phyloP scores from a whole-genome alignment of 2,888 invertebrate species.

The Myopa tessellatipennis region DNA sequence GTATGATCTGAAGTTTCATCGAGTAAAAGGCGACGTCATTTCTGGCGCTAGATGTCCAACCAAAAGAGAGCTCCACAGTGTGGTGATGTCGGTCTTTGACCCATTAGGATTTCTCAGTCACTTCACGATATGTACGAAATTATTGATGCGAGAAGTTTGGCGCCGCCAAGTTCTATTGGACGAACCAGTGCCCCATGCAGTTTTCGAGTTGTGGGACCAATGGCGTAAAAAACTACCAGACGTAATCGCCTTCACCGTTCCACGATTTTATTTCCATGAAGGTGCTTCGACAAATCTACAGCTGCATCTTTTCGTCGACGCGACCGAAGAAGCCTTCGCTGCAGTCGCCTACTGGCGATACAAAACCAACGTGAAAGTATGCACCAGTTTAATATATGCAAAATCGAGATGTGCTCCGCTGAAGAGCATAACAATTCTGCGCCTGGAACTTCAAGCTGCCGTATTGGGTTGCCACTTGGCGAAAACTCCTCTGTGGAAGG shows the following conservation, averaged over 20 bases:
- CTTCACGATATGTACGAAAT: constrained; percentile 32
- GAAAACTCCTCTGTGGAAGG: no score
- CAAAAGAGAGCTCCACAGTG: constrained; percentile 34
- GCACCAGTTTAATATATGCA: no score
- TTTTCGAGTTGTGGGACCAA: background rate
- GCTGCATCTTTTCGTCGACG: no score
- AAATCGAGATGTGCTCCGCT: no score
- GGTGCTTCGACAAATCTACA: no score
- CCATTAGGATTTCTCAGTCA: constrained; percentile 35
- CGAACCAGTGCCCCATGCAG: constrained; percentile 32
- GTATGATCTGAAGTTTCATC: constrained; percentile 36
- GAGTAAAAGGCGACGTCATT: constrained; percentile 29
- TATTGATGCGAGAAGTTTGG: constrained; percentile 39
- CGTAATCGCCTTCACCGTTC: background rate
- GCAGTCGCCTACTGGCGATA: no score
- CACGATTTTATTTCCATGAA: background rate
- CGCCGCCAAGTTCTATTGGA: constrained; percentile 33
- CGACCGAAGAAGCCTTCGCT: no score
- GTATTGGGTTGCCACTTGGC: no score
- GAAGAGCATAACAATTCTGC: no score
- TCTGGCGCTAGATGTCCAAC: constrained; percentile 27
- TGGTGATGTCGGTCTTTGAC: constrained; percentile 40
- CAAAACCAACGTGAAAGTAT: no score
- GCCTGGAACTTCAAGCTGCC: no score
- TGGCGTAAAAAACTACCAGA: background rate